Conservation (phyloP, 2,797 vertebrate genomes). For the Stomatorhinus walkeri region DNA sequence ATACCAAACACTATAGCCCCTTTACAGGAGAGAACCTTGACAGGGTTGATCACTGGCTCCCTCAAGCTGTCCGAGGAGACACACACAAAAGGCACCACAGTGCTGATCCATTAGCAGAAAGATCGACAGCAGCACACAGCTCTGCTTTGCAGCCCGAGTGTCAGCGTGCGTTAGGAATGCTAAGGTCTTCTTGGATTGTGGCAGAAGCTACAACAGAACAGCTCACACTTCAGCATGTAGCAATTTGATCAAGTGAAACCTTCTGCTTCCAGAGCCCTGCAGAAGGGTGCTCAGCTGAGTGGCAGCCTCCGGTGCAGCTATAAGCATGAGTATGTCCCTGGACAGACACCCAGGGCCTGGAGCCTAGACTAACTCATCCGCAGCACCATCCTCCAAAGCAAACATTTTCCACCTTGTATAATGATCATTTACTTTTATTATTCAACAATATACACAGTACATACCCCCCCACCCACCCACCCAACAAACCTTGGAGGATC, state of each 20-base stretch:
- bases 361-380: not conserved
- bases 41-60: not conserved
- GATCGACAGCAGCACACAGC: not conserved
- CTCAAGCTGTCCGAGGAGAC: not conserved
- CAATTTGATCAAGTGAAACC: not conserved
- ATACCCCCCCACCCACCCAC: not conserved
- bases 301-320: not conserved
- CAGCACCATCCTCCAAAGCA: not conserved
- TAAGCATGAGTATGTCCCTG: not conserved
- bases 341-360: not conserved
- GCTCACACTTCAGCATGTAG: not conserved
- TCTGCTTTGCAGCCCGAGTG: not conserved
- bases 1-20: not conserved
- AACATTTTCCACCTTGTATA: not conserved
- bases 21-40: not conserved
- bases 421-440: not conserved
- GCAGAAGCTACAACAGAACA: not conserved
- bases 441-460: slow-evolving; percentile 7
- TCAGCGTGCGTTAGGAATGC: not conserved
- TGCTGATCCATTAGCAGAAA: not conserved
- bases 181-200: not conserved
- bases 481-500: not conserved
- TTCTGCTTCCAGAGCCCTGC: not conserved
- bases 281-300: not conserved
- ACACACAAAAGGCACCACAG: not conserved